These are phyloP conservation scores for Tethea ocularis DNA, from an alignment of 2,888 invertebrate species.

Conservation along the genomic window DNA sequence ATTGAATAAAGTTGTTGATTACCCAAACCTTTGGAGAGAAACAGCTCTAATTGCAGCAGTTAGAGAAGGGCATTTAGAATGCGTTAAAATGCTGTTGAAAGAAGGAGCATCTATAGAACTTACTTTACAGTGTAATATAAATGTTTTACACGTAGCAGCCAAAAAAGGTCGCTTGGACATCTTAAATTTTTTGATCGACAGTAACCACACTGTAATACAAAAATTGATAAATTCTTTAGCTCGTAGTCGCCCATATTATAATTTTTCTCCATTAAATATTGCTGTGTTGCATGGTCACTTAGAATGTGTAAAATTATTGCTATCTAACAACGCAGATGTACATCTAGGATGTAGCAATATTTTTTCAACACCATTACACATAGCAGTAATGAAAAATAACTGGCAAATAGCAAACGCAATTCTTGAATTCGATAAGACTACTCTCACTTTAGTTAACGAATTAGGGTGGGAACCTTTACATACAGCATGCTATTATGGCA, in stretches of 20 bases:
- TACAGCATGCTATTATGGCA: conserved; percentile 64
- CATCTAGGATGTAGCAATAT: conserved; percentile 3
- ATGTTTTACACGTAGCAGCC: conserved; percentile 74
- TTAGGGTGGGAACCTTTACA: conserved; percentile 44
- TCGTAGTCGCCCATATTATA: not conserved
- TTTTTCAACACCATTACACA: conserved; percentile 16
- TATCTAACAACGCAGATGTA: conserved; percentile 21
- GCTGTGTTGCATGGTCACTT: conserved; percentile 66
- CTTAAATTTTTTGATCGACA: not conserved
- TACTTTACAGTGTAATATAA: not conserved
- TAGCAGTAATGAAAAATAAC: conserved; percentile 19
- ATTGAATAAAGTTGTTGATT: not conserved
- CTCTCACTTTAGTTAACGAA: conserved; percentile 18
- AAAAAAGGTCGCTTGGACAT: conserved; percentile 50
- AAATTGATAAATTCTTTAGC: not conserved
- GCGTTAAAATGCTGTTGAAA: conserved; percentile 43
- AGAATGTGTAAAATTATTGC: conserved; percentile 21
- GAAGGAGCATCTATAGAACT: conserved; percentile 33
- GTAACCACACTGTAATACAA: not conserved
- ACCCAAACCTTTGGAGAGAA: not conserved
- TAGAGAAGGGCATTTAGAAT: conserved; percentile 33
- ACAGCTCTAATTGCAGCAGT: conserved; percentile 41
- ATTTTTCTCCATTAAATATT: conserved; percentile 34
- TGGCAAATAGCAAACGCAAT: conserved; percentile 15
- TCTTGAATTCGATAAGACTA: conserved; percentile 10